Evolutionary conservation across 1,140 invertebrate genomes (phyloP), one percentile per base, ranked within the genome.

Genomic region (Calliopsis andreniformis): DNA sequence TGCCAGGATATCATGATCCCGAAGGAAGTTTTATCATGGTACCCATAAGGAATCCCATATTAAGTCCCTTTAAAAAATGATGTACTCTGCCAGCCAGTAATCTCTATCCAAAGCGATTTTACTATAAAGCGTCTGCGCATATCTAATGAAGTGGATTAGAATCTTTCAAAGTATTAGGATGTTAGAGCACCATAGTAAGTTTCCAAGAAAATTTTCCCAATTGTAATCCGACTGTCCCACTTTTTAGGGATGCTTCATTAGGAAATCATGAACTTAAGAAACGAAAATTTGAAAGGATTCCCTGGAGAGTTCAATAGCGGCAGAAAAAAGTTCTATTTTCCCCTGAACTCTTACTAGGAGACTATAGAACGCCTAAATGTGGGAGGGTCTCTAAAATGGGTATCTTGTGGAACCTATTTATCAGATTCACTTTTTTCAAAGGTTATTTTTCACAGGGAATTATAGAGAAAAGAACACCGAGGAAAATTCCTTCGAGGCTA

Each of bases 141-240:
- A 55, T 43, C 45, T 76, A 76, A 76, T 55, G 55, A 76, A 43
- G 47, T 20, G 47, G 67, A 76, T 76, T 76, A 55, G 47, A n/a
- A 70, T 78, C 51, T 58, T 10, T 0, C 23, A 0, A 30, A 2
- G 20, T 78, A 78, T 42, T 72, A 78, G 69, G 69, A 49, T 12
- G 3, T 28, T 58, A 72, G 69, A 72, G 64, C 0, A 2, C 1
- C 18, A 0, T 7, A 16, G 47, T 1, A 20, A n/a, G 58, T n/a
- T 0, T 0, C 3, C 3, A 45, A 56, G 39, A 30, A 28, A 72
- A 72, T 71, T 69, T 63, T 42, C 51, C n/a, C n/a, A n/a, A n/a
- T n/a, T n/a, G 23, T 45, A 18, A 18, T 28, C 18, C 10, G 5
- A 23, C 42, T 1, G 12, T 47, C 28, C 14, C 20, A 32, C 51